Percentiles rank a stretch among this genome's conserved stretches.
Conservation (phyloP, 2,113 vertebrate species). For the Paradoxurus hermaphroditus region DNA sequence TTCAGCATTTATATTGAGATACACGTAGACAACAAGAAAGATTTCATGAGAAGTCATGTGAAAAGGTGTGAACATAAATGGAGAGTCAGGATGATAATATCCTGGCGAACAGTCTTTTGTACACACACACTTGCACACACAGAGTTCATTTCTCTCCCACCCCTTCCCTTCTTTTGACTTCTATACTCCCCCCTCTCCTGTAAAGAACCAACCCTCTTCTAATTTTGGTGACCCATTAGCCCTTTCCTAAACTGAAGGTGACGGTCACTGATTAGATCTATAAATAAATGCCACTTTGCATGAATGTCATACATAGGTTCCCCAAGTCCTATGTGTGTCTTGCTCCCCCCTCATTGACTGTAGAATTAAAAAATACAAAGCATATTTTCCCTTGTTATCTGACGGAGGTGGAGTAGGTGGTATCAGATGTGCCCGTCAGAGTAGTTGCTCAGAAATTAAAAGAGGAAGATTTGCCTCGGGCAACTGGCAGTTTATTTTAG, state of each 20-base stretch:
- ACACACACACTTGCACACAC: rapidly evolving
- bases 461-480: background rate
- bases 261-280: background rate
- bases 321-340: background rate
- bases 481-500: background rate
- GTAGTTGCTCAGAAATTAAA: background rate
- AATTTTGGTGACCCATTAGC: background rate
- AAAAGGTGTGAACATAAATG: background rate
- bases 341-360: background rate
- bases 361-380: background rate
- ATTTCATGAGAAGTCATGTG: background rate
- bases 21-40: background rate
- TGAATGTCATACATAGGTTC: background rate
- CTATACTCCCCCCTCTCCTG: background rate
- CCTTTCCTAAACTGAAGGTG: background rate
- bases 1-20: background rate
- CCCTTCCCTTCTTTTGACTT: background rate
- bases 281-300: background rate
- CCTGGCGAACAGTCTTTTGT: background rate
- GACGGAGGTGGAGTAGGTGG: background rate
- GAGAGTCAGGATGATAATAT: background rate
- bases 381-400: background rate
- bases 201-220: too few relatives aligned
- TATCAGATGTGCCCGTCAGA: background rate
- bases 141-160: rapidly evolving